Evolutionary conservation across 2,113 vertebrate genomes (phyloP).

Genomic region (Bubo bubo): DNA sequence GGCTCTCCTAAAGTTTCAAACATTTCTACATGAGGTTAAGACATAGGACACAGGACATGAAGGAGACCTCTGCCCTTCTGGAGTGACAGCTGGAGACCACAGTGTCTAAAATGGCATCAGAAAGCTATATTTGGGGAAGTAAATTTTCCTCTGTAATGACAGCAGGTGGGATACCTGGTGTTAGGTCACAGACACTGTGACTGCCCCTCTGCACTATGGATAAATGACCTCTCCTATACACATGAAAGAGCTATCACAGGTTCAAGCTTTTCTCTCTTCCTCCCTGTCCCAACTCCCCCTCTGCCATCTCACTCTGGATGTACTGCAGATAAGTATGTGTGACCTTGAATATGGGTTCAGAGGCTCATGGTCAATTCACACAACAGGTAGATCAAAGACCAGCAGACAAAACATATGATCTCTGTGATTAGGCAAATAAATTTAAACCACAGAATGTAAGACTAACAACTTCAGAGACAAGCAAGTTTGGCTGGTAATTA

Average conservation of each 20-base stretch:
- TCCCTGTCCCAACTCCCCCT: not conserved
- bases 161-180: not conserved
- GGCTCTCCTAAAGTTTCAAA: not conserved
- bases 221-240: not conserved
- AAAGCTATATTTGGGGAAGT: not conserved
- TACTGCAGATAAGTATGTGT: not conserved
- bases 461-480: not conserved
- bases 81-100: not conserved
- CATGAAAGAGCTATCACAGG: accelerated
- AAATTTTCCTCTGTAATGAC: not conserved
- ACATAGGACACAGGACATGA: not conserved
- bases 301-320: not conserved
- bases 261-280: not conserved
- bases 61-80: not conserved
- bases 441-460: not conserved
- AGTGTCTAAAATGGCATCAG: not conserved
- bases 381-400: not conserved
- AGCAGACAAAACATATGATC: not conserved
- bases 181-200: not conserved
- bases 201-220: not conserved
- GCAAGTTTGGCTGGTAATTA: not conserved
- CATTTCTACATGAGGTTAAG: not conserved
- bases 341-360: not conserved
- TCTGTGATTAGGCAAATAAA: not conserved
- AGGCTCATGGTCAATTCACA: not conserved